Evolutionary conservation across 2,113 vertebrate species (phyloP).

Genomic region (Cnemophilus loriae): DNA sequence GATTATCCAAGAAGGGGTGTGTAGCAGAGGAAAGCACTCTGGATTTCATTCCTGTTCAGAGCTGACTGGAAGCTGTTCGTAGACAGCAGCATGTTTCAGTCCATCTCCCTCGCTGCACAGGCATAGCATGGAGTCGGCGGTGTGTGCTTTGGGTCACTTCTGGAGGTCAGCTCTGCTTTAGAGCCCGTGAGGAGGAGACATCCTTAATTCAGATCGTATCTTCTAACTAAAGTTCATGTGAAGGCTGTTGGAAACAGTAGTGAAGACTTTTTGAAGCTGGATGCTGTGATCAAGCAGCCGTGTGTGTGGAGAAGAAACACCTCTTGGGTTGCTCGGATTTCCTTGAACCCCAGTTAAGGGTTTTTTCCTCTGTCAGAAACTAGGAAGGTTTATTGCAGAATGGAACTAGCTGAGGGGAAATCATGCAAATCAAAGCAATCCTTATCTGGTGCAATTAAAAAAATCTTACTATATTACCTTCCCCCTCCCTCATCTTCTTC

Average conservation of each 20-base stretch:
- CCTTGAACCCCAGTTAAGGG: neutral
- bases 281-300: neutral
- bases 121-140: accelerated
- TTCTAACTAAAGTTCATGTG: neutral
- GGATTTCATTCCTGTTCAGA: neutral
- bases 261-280: neutral
- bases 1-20: neutral
- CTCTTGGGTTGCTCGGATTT: neutral
- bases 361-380: neutral
- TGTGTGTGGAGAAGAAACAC: neutral
- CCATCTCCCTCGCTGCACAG: accelerated
- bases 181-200: neutral
- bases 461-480: neutral
- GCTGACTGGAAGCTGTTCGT: neutral
- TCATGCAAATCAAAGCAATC: neutral
- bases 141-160: neutral
- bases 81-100: neutral
- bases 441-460: neutral
- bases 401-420: neutral
- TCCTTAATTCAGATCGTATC: neutral
- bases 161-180: neutral
- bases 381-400: neutral
- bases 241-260: neutral
- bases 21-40: neutral
- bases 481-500: neutral